Evolutionary conservation across 2,888 invertebrate species (phyloP), one percentile per base, ranked within the genome.

Genomic region (Caenorhabditis angaria): DNA sequence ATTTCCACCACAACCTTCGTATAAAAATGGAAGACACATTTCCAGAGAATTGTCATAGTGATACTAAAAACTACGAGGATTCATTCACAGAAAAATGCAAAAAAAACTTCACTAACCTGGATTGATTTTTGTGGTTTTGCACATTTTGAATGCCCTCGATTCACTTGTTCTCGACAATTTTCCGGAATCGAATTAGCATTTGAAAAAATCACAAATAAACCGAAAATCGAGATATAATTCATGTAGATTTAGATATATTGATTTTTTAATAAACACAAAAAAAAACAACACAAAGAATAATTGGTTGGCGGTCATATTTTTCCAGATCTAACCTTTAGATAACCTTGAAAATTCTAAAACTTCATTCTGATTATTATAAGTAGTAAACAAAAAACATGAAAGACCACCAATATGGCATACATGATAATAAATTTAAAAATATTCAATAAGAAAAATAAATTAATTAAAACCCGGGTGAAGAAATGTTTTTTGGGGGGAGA

Each of bases 371-470:
- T 6, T 25, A 27, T 22, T 12, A 55, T n/a, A 18, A 63, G 35
- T 47, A n/a, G 55, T 50, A 47, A 57, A 28, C 57, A 58, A 47
- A 64, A n/a, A 58, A 20, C 24, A 14, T 24, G 32, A 54, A 24
- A 47, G 48, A 54, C 61, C 59, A 75, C 77, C 77, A 77, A 77
- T 77, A 75, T 77, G 77, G 77, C 70, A 68, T 77, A 77, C 77
- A 64, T 47, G 61, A 61, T 64, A 55, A 53, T 14, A 41, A 32
- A 51, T 5, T 32, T 5, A 32, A 3, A 32, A 20, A 10, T 6
- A 28, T n/a, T 8, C 20, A 59, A 24, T 22, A 28, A 59, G 25
- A 25, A 12, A 1, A 50, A 28, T 3, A 61, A 50, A 53, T 25
- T 28, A 59, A 35, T 47, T 10, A 48, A 32, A 27, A 55, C 65